Base-by-base conservation (phyloP, 2,888 invertebrate genomes). In the Stenchaetothrips biformis region DNA sequence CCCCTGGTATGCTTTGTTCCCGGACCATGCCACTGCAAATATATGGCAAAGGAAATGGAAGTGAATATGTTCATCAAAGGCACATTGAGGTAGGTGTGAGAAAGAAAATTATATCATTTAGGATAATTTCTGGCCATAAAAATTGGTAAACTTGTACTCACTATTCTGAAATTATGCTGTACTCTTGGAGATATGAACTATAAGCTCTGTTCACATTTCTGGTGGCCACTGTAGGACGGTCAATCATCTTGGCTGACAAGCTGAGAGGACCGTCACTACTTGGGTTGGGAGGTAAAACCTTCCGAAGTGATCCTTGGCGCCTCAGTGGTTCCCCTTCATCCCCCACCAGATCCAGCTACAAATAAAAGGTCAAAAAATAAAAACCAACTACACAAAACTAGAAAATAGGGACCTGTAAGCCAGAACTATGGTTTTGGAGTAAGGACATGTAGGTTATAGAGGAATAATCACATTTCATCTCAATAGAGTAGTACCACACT, bases 111-210 rank as follows among this genome's bases (percentile, higher is more conserved):
- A 16, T 13, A 7, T 53, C 53, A 25, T 3, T 18, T 62, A 81
- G 11, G 18, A 79, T 6, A 77, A 48, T 80, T 67, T 37, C 80
- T 18, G 78, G 18, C 37, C 77, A 80, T 37, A 27, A 25, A 13
- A 59, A 82, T 85, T 85, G 83, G 83, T 83, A 78, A 82, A 79
- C 80, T 80, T 59, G 79, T 16, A 90, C 94, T 92, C 91, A 97
- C 96, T 96, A 97, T 89, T 97, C 97, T 6, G 96, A 95, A 87
- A 97, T 91, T 84, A 97, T 92, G 84, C 94, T 92, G 85, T 97
- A 97, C 87, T 97, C 97, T 86, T 95, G 93, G 85, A 95, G 92
- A 86, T 93, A 94, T 83, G 92, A 90, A 78, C 92, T 91, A 86
- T 94, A 92, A 81, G 92, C 87, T 86, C 92, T 93, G 81, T 89